Base-by-base conservation (phyloP, 2,888 invertebrate genomes). In the Pollenia amentaria region DNA sequence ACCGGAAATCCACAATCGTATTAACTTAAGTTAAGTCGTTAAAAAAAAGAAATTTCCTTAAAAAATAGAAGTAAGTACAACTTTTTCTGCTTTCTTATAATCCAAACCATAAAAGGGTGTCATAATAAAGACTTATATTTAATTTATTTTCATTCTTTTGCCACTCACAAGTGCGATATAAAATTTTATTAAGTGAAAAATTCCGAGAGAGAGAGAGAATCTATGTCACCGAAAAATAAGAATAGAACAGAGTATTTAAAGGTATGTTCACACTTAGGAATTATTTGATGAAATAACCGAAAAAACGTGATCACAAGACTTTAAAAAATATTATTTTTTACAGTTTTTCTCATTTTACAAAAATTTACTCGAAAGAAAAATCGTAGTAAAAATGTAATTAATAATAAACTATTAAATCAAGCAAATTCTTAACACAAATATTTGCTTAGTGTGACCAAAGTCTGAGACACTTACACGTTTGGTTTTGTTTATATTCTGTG, bases 111-210 rank as follows among this genome's bases (percentile, higher is more conserved):
- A 7, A 51, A 21, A 55, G 21, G 12, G 12, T 55, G 18, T 10
- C 9, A 1, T 6, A 21, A 0, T 12, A 55, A 55, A 4, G 55
- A 21, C 21, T 55, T 51, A 3, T 16, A 6, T 21, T 55, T 18
- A 55, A 16, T 51, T 8, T 7, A 7, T 16, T 51, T 51, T 2
- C 29, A 1, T 51, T 18, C 0, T 16, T 8, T n/a, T 51, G 8
- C 6, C 0, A 16, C 9, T 16, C 16, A 9, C 9, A 51, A 16
- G 21, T 44, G 2, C 46, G 48, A 48, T 46, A 51, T 64, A 51
- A 42, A 53, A 75, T 46, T 76, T 53, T 53, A 65, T 76, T 65
- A 55, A 65, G 53, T 65, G 64, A 55, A 40, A 65, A 76, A 42
- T 65, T 40, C 29, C 16, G 42, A 21, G 4, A 14, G n/a, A 51